These are phyloP conservation scores for Gasterosteus aculeatus DNA, from an alignment of 2,113 vertebrate species.

Conservation along the genomic window DNA sequence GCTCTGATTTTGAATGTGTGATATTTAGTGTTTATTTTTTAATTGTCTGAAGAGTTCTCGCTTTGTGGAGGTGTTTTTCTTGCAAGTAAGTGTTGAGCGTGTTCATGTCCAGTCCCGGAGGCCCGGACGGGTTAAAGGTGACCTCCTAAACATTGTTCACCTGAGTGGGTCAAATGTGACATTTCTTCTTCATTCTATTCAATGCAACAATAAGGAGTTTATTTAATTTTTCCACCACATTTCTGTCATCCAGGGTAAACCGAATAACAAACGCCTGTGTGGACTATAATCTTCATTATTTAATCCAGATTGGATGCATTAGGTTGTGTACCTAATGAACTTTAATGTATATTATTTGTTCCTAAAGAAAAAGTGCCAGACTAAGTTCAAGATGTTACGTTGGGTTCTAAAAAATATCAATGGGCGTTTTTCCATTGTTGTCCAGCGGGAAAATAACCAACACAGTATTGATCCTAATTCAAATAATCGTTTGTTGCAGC, in stretches of 20 bases:
- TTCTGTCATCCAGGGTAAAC: neutral
- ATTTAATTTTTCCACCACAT: neutral
- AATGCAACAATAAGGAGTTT: neutral
- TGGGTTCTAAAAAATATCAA: neutral
- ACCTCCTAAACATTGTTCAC: neutral
- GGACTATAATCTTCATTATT: neutral
- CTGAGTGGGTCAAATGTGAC: too few species aligned
- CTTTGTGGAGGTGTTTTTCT: constrained; percentile 3
- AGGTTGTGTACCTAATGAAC: neutral
- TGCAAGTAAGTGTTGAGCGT: constrained; percentile 27
- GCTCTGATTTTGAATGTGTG: constrained; percentile 33
- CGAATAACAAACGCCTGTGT: neutral
- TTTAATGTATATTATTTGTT: neutral
- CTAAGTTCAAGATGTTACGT: neutral
- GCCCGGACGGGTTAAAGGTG: constrained; percentile 1
- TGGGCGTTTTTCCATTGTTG: neutral
- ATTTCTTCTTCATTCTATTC: neutral
- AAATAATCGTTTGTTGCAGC: neutral
- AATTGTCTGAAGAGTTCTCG: neutral
- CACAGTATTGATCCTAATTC: neutral
- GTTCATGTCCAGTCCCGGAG: constrained; percentile 27
- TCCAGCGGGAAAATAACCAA: neutral
- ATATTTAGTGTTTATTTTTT: neutral
- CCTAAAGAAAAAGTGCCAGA: too few species aligned
- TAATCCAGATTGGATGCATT: neutral